Percentiles rank a stretch among this genome's conserved stretches.
Conservation (phyloP, 2,113 vertebrate genomes). For the Periophthalmus modestus region DNA sequence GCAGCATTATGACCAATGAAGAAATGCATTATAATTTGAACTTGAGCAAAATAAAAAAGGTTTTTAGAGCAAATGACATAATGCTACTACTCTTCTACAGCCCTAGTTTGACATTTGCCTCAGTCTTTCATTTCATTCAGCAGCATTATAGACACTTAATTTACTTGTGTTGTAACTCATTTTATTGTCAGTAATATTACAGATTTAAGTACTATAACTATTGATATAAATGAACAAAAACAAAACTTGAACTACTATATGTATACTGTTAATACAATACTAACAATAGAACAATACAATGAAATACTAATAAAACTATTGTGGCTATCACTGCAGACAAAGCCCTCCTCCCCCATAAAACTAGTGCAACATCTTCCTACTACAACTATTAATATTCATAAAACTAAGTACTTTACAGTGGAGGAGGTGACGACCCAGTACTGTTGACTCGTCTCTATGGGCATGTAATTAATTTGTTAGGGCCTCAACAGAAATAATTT, state of each 20-base stretch:
- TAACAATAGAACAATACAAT: too few species aligned
- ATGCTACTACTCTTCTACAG: neutral
- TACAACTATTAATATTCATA: neutral
- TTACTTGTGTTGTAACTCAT: too few species aligned
- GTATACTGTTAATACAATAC: neutral
- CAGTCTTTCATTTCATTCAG: too few species aligned
- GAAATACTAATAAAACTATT: too few species aligned
- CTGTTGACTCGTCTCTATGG: constrained; percentile 48
- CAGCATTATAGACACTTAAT: too few species aligned
- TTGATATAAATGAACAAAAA: too few species aligned
- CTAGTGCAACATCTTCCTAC: neutral
- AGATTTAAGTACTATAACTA: too few species aligned
- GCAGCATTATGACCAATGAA: neutral
- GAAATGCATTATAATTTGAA: neutral
- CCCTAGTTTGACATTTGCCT: too few species aligned
- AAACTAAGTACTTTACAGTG: neutral
- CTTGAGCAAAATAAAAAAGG: neutral
- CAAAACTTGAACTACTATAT: neutral
- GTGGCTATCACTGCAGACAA: too few species aligned
- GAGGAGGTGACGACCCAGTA: constrained; percentile 48
- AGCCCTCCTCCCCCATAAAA: neutral
- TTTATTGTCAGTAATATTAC: too few species aligned
- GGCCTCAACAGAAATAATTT: constrained; percentile 50
- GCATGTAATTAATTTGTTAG: constrained; percentile 63
- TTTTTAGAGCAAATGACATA: neutral